phyloP scores from a whole-genome alignment of 1,140 invertebrate species.

The Hesperophylax magnus region DNA sequence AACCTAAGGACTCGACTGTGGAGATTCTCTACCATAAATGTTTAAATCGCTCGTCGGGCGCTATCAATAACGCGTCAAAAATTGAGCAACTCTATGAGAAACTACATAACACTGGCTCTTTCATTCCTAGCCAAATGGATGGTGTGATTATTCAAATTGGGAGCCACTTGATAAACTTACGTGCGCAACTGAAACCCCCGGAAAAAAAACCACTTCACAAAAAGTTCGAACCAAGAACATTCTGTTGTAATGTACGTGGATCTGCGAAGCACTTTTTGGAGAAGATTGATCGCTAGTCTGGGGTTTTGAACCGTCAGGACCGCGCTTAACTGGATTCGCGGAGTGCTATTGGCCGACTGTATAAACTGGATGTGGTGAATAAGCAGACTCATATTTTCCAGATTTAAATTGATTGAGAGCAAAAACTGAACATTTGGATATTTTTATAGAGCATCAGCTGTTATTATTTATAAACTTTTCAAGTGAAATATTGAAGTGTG shows the following conservation, averaged over 20 bases:
- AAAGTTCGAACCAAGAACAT: not conserved
- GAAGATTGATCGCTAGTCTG: not conserved
- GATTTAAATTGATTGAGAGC: slow-evolving; percentile 38
- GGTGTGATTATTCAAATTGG: slow-evolving; percentile 52
- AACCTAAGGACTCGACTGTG: slow-evolving; percentile 1
- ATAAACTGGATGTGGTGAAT: slow-evolving; percentile 13
- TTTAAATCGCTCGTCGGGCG: slow-evolving; percentile 35
- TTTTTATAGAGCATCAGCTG: slow-evolving; percentile 28
- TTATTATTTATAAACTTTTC: slow-evolving; percentile 19
- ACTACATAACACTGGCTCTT: slow-evolving; percentile 5
- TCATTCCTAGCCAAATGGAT: slow-evolving; percentile 40
- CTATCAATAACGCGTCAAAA: slow-evolving; percentile 50
- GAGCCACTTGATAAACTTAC: slow-evolving; percentile 13
- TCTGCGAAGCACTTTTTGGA: not conserved
- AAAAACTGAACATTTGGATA: slow-evolving; percentile 27
- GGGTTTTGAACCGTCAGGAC: not conserved
- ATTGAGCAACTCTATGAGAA: slow-evolving; percentile 28
- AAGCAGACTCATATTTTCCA: slow-evolving; percentile 33
- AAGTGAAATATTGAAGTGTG: slow-evolving; percentile 20
- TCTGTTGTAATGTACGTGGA: not conserved
- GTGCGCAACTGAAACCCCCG: not conserved
- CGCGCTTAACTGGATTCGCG: slow-evolving; percentile 10
- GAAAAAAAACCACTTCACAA: slow-evolving; percentile 3
- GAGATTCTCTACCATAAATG: slow-evolving; percentile 46
- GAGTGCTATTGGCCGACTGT: slow-evolving; percentile 4